These are phyloP conservation scores for Podarcis siculus DNA, from an alignment of 2,797 vertebrate genomes.

Conservation along the genomic window DNA sequence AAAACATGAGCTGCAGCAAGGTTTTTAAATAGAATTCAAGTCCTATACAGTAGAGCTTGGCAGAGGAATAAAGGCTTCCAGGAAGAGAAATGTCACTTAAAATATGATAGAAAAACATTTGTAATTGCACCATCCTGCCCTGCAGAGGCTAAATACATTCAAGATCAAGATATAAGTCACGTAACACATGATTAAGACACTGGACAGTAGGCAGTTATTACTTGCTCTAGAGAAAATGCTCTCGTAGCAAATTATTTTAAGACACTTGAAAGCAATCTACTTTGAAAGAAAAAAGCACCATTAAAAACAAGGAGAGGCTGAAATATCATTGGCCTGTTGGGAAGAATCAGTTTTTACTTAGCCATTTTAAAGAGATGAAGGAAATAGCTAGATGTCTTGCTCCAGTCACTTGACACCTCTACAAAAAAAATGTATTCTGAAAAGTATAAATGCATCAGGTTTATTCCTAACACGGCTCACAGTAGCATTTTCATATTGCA, in stretches of 20 bases:
- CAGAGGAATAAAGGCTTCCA: conserved; percentile 15
- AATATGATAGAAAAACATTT: conserved; percentile 25
- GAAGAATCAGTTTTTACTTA: conserved; percentile 41
- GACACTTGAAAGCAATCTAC: conserved; percentile 70
- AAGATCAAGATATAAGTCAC: conserved; percentile 38
- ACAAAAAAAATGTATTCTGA: neutral
- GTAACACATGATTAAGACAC: conserved; percentile 66
- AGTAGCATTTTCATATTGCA: neutral
- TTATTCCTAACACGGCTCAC: conserved; percentile 1
- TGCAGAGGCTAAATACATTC: conserved; percentile 66
- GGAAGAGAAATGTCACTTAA: conserved; percentile 36
- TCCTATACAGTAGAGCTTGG: conserved; percentile 7
- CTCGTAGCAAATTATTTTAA: conserved; percentile 69
- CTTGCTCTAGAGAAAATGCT: conserved; percentile 63
- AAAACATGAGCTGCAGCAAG: neutral
- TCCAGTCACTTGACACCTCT: conserved; percentile 39
- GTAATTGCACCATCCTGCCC: conserved; percentile 51
- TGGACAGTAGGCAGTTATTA: conserved; percentile 68
- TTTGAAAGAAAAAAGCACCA: conserved; percentile 69
- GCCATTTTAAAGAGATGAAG: conserved; percentile 51
- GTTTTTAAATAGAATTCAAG: conserved; percentile 15
- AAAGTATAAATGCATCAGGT: neutral
- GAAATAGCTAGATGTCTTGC: neutral
- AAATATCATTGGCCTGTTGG: conserved; percentile 58
- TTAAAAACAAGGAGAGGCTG: conserved; percentile 61